Evolutionary conservation across 2,113 vertebrate species (phyloP), one percentile per base, ranked within the genome.

Genomic region (Leptobrachium ailaonicum): DNA sequence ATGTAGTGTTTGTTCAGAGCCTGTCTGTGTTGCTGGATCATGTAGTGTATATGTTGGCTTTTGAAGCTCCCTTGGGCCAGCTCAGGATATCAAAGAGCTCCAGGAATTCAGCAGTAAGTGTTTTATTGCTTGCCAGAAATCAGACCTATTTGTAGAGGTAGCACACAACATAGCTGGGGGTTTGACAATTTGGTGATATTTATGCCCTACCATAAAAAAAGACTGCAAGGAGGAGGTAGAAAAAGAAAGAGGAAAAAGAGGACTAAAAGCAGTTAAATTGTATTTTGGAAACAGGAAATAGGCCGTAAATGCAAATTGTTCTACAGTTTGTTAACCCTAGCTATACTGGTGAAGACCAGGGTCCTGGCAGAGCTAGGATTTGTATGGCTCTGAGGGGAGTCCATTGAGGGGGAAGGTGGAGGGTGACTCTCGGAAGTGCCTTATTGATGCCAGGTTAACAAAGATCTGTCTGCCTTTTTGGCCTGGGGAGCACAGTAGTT

Each of bases 211-310:
- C 90, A 94, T 96, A 92, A 95, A 50, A 32, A 32, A 95, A 91
- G 71, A 68, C 63, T 74, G 78, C 56, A 50, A 50, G 63, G 64
- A 20, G 62, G 62, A 6, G 62, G n/a, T 6, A 13, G 20, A 88
- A 83, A 83, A 79, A 85, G 58, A 77, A 67, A 76, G 83, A 89
- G 88, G 88, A 86, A 89, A 88, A 87, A 88, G 89, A 88, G 20
- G 20, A 32, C 20, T 32, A 32, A 32, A 32, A 32, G 20, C 90
- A 87, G 87, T 89, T 91, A 87, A 90, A 90, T 91, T 85, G 87
- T 82, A 87, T 88, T 91, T 92, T 88, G 91, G 85, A 91, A 94
- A 93, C 95, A 98, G 96, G 96, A 97, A 97, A 92, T 94, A 88
- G 89, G 93, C 90, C 90, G 87, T 97, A 98, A 99, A 98, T 94